Base-by-base conservation (phyloP, 2,113 vertebrate species). In the Odontophorus gujanensis region DNA sequence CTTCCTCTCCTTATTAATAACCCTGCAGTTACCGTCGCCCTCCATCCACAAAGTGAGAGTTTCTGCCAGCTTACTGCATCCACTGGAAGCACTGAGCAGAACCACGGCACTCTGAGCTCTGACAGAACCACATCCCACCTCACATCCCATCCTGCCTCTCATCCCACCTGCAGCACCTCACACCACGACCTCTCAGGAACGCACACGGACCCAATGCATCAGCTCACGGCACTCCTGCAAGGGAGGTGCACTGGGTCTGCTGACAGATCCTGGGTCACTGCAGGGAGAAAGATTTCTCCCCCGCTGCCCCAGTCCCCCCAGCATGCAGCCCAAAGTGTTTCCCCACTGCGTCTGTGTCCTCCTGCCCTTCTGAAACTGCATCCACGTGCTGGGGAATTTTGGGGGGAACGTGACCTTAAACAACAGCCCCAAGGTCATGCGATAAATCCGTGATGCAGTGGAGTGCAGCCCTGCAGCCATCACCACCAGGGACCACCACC, bases 111-210 rank as follows among this genome's bases (percentile, higher is more conserved):
- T 77, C 68, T 20, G 58, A 17, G 66, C 3, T 17, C 79, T 43
- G 40, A 45, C 30, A 67, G 58, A 55, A 87, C 67, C 13, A 13
- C 0, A 40, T 40, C 30, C n/a, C 2, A 2, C 2, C 22, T 36
- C 73, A 20, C 34, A 1, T 14, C 86, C 47, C 66, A 24, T 40
- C 30, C n/a, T 2, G 2, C 2, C 22, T 36, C 73, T 24, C 34
- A 1, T 12, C 86, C 47, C 66, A 24, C 6, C 34, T 28, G 26
- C 8, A 19, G 43, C 45, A 72, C 26, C 48, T 61, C 55, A 6
- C 0, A 0, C 32, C 6, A 15, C 51, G 45, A n/a, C 80, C 73
- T 43, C 42, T 63, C 24, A 38, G 1, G 0, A 0, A 18, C 3
- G 19, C 20, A 26, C 59, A 8, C 10, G 0, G 50, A 48, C 57